Conservation (phyloP, 2,797 vertebrate species). For the Myiotriccus ornatus region DNA sequence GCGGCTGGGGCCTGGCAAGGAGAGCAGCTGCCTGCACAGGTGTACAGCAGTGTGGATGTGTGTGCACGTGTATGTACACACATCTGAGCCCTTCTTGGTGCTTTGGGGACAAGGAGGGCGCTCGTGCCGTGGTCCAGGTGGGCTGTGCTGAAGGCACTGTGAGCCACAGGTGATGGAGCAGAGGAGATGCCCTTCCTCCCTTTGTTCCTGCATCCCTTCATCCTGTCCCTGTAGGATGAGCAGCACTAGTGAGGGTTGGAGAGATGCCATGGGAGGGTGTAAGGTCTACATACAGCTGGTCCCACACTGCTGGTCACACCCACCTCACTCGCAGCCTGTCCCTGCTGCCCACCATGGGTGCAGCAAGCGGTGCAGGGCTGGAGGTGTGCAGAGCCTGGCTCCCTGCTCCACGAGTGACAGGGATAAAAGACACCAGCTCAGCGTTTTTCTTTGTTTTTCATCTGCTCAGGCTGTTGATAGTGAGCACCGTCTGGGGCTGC, state of each 20-base stretch:
- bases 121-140: neutral
- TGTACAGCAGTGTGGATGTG: neutral
- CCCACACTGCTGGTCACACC: neutral
- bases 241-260: accelerated
- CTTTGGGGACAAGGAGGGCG: neutral
- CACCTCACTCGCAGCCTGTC: accelerated
- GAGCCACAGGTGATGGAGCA: neutral
- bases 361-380: neutral
- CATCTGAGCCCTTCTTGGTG: neutral
- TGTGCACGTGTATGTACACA: neutral
- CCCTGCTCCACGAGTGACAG: neutral
- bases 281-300: neutral
- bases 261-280: neutral
- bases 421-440: constrained; percentile 54
- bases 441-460: constrained; percentile 65
- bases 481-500: neutral
- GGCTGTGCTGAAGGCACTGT: accelerated
- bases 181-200: neutral
- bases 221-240: neutral
- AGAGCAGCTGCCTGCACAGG: neutral
- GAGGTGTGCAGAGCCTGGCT: neutral
- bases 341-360: accelerated
- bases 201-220: neutral
- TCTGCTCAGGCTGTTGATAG: constrained; percentile 24
- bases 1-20: neutral